Percentiles rank a stretch among this genome's conserved stretches.
These are phyloP conservation scores for Microcebus tavaratra DNA, from an alignment of 2,113 vertebrate genomes.

Conservation along the genomic window DNA sequence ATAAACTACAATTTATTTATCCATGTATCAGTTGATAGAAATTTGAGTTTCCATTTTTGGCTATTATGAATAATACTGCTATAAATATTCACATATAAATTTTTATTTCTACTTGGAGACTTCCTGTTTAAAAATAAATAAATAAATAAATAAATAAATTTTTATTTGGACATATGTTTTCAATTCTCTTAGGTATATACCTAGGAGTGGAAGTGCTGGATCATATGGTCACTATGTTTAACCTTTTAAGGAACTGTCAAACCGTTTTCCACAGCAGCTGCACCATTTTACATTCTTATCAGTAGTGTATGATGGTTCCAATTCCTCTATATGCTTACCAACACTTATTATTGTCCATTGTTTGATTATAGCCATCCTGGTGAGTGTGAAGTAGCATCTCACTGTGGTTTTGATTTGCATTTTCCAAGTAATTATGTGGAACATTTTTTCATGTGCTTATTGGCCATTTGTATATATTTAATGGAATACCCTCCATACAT, in stretches of 20 bases:
- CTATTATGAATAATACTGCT: not conserved
- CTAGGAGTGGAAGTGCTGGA: not conserved
- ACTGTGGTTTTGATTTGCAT: slow-evolving; percentile 16
- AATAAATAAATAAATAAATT: no score
- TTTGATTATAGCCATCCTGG: not conserved
- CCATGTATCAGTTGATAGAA: not conserved
- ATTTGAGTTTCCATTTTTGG: not conserved
- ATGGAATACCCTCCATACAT: not conserved
- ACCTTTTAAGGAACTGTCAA: not conserved
- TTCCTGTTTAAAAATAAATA: no score
- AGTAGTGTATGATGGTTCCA: not conserved
- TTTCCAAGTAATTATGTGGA: not conserved
- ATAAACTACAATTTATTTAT: not conserved
- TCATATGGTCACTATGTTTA: not conserved
- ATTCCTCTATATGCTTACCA: not conserved
- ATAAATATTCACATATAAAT: not conserved
- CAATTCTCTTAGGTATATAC: not conserved
- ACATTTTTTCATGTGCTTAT: not conserved
- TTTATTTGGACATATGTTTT: not conserved
- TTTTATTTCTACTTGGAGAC: no score
- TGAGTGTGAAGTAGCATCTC: not conserved
- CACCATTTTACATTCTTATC: slow-evolving; percentile 9
- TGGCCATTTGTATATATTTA: not conserved
- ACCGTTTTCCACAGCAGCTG: not conserved
- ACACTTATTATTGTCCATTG: not conserved